Base-by-base conservation (phyloP, 2,113 vertebrate species). In the Harpagus bidentatus region DNA sequence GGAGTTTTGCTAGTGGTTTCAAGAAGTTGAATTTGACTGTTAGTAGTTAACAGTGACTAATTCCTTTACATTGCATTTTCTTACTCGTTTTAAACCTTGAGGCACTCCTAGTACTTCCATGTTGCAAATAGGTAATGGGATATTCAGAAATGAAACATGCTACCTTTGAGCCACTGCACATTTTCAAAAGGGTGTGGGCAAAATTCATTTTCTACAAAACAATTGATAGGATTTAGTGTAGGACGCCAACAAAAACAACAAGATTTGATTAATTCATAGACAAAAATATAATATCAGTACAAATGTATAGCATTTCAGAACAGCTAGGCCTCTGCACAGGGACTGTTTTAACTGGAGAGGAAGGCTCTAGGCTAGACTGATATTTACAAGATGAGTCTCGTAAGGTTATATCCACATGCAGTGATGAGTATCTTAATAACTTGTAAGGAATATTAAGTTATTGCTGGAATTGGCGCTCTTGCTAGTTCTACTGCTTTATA, bases 191-290 rank as follows among this genome's bases (percentile, higher is more conserved):
- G 91, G 91, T 90, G 56, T 82, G 61, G 40, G 72, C 93, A 90
- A 97, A 94, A 97, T 95, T 95, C 95, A 78, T 97, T 96, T 79
- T 88, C 78, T 63, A 62, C 77, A 94, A 96, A 97, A 97, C 70
- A 95, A 95, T 31, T 91, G 73, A 56, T 93, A 59, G 88, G 90
- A 93, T 43, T 83, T 82, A 93, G 74, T 77, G 94, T 93, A 86
- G 86, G 89, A 92, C 69, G 67, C 96, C 97, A 97, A 97, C 50
- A 95, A 93, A 97, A 85, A 96, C 47, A 91, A 73, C 45, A 47
- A 47, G 88, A 95, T 59, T 69, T 69, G 76, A 87, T 72, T 91
- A 93, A 82, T 85, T 65, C 48, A 90, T 90, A 88, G 21, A 94
- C 40, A 83, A 94, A 80, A 82, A 86, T 74, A 93, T 90, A 63